These are phyloP conservation scores for Standfussiana lucernea DNA, from an alignment of 2,888 invertebrate species.

Conservation along the genomic window DNA sequence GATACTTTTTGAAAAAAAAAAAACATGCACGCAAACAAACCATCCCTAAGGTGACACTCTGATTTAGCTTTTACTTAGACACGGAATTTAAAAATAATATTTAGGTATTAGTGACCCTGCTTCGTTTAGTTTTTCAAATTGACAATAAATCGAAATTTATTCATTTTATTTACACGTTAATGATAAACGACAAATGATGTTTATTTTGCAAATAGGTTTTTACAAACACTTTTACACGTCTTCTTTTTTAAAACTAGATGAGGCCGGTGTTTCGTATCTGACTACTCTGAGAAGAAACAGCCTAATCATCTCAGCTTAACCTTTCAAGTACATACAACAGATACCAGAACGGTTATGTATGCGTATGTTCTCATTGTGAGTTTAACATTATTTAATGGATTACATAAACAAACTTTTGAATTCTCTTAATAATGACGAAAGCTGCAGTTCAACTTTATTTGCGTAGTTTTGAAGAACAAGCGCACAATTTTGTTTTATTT, in stretches of 20 bases:
- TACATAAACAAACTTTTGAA: background rate
- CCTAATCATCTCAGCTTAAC: constrained; percentile 12
- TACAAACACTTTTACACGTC: too few species aligned
- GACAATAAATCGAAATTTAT: too few species aligned
- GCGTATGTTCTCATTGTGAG: constrained; percentile 22
- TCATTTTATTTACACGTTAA: too few species aligned
- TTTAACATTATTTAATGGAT: too few species aligned
- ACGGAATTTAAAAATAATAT: background rate
- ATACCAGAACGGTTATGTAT: constrained; percentile 30
- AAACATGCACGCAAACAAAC: background rate
- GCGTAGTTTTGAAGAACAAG: background rate
- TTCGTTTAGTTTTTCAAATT: too few species aligned
- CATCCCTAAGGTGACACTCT: too few species aligned
- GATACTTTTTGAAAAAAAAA: background rate
- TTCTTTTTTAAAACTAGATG: too few species aligned
- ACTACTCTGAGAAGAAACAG: too few species aligned
- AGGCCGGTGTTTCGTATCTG: too few species aligned
- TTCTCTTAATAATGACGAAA: background rate
- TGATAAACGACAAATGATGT: too few species aligned
- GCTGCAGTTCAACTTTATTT: background rate
- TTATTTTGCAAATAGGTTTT: too few species aligned
- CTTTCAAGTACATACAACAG: constrained; percentile 23
- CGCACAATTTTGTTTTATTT: background rate
- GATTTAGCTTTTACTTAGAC: background rate
- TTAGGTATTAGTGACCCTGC: background rate